A percentile compares a stretch with the other conserved stretches of the same genome.
Evolutionary conservation across 2,797 vertebrate species (phyloP).

Genomic region (Schizothorax lantsangensis): DNA sequence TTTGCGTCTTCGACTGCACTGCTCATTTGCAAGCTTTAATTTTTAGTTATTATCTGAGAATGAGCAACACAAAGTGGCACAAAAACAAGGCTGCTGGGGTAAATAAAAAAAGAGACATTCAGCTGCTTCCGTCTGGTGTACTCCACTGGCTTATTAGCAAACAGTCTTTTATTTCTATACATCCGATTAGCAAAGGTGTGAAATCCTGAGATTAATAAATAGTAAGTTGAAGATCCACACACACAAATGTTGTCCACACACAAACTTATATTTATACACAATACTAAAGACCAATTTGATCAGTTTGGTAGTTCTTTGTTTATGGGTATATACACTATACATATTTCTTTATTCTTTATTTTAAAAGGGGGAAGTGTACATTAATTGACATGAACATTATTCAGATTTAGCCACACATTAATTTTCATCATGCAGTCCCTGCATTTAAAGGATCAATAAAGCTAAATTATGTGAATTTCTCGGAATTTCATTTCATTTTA

Average conservation of each 20-base stretch:
- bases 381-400: background rate
- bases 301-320: background rate
- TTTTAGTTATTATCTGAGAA: conserved; percentile 20
- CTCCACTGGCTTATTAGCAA: background rate
- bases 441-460: background rate
- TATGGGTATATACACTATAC: background rate
- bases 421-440: background rate
- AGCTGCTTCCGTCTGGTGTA: background rate
- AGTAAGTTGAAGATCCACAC: background rate
- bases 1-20: background rate
- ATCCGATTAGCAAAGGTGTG: conserved; percentile 18
- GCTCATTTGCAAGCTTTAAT: conserved; percentile 19
- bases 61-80: background rate
- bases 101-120: background rate
- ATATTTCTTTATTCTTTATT: background rate
- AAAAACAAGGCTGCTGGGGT: background rate
- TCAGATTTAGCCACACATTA: background rate
- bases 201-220: background rate
- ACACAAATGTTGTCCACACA: background rate
- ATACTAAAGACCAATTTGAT: background rate
- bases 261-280: background rate
- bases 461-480: background rate
- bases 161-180: background rate
- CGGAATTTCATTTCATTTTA: background rate
- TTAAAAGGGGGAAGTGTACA: background rate